Percentiles rank a stretch among this genome's conserved stretches.
These are phyloP conservation scores for Sander vitreus DNA, from an alignment of 2,113 vertebrate genomes.

Conservation along the genomic window DNA sequence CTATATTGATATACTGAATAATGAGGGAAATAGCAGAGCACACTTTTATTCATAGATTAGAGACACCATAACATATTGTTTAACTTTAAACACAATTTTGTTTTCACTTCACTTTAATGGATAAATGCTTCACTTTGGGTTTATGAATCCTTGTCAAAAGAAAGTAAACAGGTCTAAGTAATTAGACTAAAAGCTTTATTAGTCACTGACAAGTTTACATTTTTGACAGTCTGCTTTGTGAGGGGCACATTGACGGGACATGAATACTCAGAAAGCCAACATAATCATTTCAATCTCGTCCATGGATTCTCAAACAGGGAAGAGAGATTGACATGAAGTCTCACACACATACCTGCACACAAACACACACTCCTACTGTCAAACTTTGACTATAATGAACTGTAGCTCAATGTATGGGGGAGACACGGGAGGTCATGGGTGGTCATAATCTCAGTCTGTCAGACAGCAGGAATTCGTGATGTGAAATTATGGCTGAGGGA, in stretches of 20 bases:
- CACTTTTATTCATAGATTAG: background rate
- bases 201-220: background rate
- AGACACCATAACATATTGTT: background rate
- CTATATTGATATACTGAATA: background rate
- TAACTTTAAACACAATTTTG: background rate
- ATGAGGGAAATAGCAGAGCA: background rate
- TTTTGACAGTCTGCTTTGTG: background rate
- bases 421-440: background rate
- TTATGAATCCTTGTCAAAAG: background rate
- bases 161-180: conserved; percentile 1
- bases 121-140: background rate
- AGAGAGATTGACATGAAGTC: background rate
- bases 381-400: background rate
- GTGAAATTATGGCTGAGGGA: background rate
- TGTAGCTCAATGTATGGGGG: background rate
- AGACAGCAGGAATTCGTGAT: background rate
- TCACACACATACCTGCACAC: conserved; percentile 6
- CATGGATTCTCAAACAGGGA: background rate
- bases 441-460: background rate
- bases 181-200: background rate
- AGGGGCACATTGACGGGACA: background rate
- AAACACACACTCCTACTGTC: background rate
- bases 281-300: conserved; percentile 26
- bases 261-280: background rate
- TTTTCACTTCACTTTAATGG: background rate